Base-by-base conservation (phyloP, 2,888 invertebrate species). In the Cryptocephalus primarius region DNA sequence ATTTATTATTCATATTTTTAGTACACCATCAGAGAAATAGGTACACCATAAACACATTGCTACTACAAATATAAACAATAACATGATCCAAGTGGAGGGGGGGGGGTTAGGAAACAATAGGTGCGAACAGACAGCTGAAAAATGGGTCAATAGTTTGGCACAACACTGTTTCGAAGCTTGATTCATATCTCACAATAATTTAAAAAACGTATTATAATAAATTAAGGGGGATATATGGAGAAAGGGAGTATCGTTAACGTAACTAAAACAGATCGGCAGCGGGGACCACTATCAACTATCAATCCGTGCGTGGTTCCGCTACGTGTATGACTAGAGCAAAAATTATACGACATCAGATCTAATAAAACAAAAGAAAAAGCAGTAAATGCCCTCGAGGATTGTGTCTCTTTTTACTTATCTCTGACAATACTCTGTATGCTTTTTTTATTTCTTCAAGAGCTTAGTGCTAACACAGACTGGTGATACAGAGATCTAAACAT, bases 21-120 rank as follows among this genome's bases (percentile, higher is more conserved):
- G 62, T 66, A 66, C 65, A 65, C 62, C 60, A 61, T 68, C 66
- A 67, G 65, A 65, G 67, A 67, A 68, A 67, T 68, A 65, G 65
- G 65, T 68, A 68, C 66, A 67, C 64, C 67, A 67, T 66, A 63
- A 65, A 64, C 66, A 68, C 65, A 66, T 63, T 64, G 64, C 67
- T 66, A 68, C 66, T 68, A 68, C 64, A 67, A 67, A 66, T 62
- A 43, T 57, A 63, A 64, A 64, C 60, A 60, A 63, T 62, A 64
- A 63, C 63, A 64, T 63, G 58, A 60, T 60, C 54, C 58, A 55
- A 58, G 44, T 45, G 39, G 12, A 41, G 33, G 46, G 44, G 47
- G 50, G 43, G 48, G 48, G 48, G 43, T 46, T 51, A 55, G 54
- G 45, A 33, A 42, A 31, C 10, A 32, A 10, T 32, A 44, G 42